phyloP scores from a whole-genome alignment of 2,797 vertebrate species.

The Sarcophilus harrisii region DNA sequence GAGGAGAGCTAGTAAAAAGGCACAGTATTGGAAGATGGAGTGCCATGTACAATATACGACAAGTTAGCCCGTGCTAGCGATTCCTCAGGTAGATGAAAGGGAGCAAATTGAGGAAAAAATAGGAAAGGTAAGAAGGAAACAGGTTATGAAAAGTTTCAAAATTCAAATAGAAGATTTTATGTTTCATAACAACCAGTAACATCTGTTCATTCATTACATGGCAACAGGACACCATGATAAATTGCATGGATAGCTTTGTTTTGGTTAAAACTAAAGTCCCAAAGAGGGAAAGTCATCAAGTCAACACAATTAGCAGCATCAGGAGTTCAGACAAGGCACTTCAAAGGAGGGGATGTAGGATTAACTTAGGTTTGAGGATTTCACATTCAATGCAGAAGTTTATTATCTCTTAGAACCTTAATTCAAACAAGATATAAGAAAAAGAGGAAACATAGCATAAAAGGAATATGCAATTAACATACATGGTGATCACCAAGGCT shows the following conservation, averaged over 20 bases:
- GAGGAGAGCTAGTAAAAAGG: background rate
- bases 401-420: too few species aligned
- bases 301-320: background rate
- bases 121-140: background rate
- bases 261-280: background rate
- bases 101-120: background rate
- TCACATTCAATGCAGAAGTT: too few species aligned
- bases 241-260: background rate
- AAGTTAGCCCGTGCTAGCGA: background rate
- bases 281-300: background rate
- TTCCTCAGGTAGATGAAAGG: background rate
- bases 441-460: too few species aligned
- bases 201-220: background rate
- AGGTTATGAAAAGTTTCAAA: background rate
- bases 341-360: background rate
- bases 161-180: background rate
- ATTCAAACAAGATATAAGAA: too few species aligned
- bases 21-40: background rate
- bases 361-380: too few species aligned
- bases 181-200: background rate
- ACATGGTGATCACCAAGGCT: too few species aligned
- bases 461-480: too few species aligned
- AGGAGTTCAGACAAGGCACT: background rate
- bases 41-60: background rate
- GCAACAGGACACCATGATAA: background rate